phyloP scores from a whole-genome alignment of 2,888 invertebrate species.

The Caenorhabditis panamensis region DNA sequence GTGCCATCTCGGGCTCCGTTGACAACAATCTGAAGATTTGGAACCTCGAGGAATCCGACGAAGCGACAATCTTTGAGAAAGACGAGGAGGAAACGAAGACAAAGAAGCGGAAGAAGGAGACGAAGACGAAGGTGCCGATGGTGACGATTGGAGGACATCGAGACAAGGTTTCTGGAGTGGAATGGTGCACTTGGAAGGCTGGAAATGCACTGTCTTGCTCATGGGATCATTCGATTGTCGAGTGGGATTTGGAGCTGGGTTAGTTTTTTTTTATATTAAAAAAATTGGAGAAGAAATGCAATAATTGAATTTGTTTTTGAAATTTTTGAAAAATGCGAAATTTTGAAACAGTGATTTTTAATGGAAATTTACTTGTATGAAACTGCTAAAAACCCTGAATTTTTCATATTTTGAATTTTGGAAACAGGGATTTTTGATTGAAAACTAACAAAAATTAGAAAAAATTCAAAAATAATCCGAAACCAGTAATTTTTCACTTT shows the following conservation, averaged over 20 bases:
- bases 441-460: too few relatives aligned
- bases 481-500: too few relatives aligned
- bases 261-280: slow-evolving; percentile 16
- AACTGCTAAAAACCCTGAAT: too few relatives aligned
- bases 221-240: slow-evolving; percentile 94
- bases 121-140: slow-evolving; percentile 84
- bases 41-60: slow-evolving; percentile 79
- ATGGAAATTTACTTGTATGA: too few relatives aligned
- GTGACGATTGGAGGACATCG: slow-evolving; percentile 93
- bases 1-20: slow-evolving; percentile 83
- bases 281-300: neutral
- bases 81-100: slow-evolving; percentile 58
- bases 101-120: slow-evolving; percentile 66
- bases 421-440: too few relatives aligned
- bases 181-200: slow-evolving; percentile 88
- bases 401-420: too few relatives aligned
- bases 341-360: too few relatives aligned
- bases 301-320: too few relatives aligned
- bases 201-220: slow-evolving; percentile 89
- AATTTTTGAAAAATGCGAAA: too few relatives aligned
- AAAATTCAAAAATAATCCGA: too few relatives aligned
- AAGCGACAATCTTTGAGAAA: slow-evolving; percentile 62
- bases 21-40: slow-evolving; percentile 83
- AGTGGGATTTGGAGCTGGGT: slow-evolving; percentile 89
- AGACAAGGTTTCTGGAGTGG: slow-evolving; percentile 88